A percentile compares a stretch with the other conserved stretches of the same genome.
Evolutionary conservation across 2,888 invertebrate genomes (phyloP).

Genomic region (Monopis laevigella): DNA sequence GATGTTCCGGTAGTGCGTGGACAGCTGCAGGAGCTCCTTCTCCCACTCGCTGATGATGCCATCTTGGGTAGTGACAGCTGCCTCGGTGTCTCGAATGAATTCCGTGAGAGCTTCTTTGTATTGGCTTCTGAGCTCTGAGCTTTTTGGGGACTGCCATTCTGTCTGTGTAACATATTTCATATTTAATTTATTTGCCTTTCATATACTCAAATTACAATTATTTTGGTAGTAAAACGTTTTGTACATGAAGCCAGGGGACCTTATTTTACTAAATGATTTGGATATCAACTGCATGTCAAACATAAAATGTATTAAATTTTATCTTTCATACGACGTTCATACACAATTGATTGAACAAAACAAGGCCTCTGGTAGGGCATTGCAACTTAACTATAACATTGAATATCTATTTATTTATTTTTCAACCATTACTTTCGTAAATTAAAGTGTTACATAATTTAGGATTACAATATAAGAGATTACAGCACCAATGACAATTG

Average conservation of each 20-base stretch:
- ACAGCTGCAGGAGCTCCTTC: slow-evolving; percentile 54
- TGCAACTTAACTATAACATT: not conserved
- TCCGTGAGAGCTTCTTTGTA: slow-evolving; percentile 37
- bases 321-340: too few species aligned
- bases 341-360: too few species aligned
- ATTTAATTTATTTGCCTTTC: too few species aligned
- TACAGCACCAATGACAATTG: too few species aligned
- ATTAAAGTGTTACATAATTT: slow-evolving; percentile 2
- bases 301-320: too few species aligned
- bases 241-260: too few species aligned
- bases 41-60: slow-evolving; percentile 39
- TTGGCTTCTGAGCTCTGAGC: slow-evolving; percentile 34
- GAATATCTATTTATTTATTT: not conserved
- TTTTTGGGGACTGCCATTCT: slow-evolving; percentile 44
- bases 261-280: too few species aligned
- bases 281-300: too few species aligned
- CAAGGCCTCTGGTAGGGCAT: too few species aligned
- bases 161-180: slow-evolving; percentile 28
- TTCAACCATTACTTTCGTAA: not conserved
- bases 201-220: too few species aligned
- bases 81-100: slow-evolving; percentile 40
- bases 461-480: not conserved
- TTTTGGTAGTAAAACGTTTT: too few species aligned
- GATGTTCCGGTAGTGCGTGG: slow-evolving; percentile 63
- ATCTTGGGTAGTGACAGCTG: slow-evolving; percentile 37